Evolutionary conservation across 2,113 vertebrate species (phyloP).

Genomic region (Ceyx cyanopectus): DNA sequence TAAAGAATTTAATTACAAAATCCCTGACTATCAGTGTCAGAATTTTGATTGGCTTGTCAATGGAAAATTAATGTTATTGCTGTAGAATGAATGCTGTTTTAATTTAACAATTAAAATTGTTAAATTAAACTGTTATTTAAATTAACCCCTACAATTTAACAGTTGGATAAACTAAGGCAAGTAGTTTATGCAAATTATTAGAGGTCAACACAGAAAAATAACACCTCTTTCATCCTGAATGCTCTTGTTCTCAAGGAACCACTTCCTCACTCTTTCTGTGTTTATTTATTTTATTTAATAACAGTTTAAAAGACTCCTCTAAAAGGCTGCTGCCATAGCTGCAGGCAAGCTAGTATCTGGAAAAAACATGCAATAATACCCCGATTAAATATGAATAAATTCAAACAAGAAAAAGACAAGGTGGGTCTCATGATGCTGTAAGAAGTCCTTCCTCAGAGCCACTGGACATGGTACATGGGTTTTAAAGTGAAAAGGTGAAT

Average conservation of each 20-base stretch:
- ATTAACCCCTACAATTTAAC: not conserved
- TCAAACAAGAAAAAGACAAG: no score
- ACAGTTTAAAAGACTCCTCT: no score
- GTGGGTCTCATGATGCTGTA: no score
- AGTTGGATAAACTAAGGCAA: constrained; percentile 38
- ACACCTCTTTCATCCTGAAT: not conserved
- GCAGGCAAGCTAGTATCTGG: no score
- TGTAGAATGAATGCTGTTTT: not conserved
- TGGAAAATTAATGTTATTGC: not conserved
- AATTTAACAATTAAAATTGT: not conserved
- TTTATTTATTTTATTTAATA: not conserved
- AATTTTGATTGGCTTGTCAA: constrained; percentile 6
- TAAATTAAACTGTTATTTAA: no score
- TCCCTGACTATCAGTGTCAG: not conserved
- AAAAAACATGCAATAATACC: no score
- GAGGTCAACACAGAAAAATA: not conserved
- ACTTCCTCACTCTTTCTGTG: no score
- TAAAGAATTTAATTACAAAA: constrained; percentile 19
- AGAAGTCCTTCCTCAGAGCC: no score
- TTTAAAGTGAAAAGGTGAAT: not conserved
- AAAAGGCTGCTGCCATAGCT: no score
- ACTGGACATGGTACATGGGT: not conserved
- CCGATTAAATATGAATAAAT: no score
- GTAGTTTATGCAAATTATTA: constrained; percentile 32
- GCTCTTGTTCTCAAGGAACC: not conserved